phyloP scores from a whole-genome alignment of 2,113 vertebrate species.

The Notothenia rossii region DNA sequence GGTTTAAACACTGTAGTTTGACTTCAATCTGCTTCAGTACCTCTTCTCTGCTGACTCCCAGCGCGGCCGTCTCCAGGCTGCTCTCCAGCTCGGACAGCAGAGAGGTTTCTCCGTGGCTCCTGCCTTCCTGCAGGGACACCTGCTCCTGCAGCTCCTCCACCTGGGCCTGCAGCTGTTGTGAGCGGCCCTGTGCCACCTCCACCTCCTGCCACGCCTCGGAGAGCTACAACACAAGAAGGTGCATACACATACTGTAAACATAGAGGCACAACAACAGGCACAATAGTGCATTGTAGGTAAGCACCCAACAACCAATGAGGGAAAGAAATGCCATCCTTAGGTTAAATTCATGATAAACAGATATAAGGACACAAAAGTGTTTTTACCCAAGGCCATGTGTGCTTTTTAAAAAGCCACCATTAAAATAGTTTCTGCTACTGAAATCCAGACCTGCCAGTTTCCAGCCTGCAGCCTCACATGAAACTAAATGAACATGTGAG shows the following conservation, averaged over 20 bases:
- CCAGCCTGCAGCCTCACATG: constrained; percentile 48
- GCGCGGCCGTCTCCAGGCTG: constrained; percentile 68
- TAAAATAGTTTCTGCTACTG: neutral
- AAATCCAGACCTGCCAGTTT: constrained; percentile 77
- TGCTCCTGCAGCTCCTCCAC: constrained; percentile 83
- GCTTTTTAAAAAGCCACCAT: neutral
- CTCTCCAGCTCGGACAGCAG: constrained; percentile 81
- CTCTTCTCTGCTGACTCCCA: constrained; percentile 75
- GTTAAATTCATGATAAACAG: neutral
- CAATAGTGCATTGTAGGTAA: neutral
- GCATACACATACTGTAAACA: neutral
- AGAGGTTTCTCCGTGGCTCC: constrained; percentile 69
- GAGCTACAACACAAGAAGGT: constrained; percentile 63
- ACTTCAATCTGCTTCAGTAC: constrained; percentile 42
- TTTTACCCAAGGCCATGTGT: neutral
- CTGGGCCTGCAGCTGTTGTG: constrained; percentile 78
- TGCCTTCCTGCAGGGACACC: constrained; percentile 71
- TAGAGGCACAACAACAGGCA: constrained; percentile 1
- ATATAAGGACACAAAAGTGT: neutral
- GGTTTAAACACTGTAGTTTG: neutral
- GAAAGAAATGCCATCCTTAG: neutral
- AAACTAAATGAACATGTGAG: constrained; percentile 54
- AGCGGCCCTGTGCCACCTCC: constrained; percentile 61
- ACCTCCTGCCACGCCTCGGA: constrained; percentile 74
- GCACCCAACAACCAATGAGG: neutral